A percentile compares a stretch with the other conserved stretches of the same genome.
Conservation (phyloP, 2,113 vertebrate genomes). For the Sylvilagus bachmani region DNA sequence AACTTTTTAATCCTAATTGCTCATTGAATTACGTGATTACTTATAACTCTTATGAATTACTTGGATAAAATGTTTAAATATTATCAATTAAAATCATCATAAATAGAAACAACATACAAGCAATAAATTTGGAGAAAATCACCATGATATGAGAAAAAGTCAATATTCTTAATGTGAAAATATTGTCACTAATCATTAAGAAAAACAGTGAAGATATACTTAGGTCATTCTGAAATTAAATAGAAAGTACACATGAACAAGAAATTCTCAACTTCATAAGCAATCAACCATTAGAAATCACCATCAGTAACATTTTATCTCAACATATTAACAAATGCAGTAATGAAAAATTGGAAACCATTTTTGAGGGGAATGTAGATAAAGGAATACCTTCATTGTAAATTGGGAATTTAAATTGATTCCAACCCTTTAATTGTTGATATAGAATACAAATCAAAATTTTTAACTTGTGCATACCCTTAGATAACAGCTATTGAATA, state of each 20-base stretch:
- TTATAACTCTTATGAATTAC: background rate
- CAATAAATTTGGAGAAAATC: conserved; percentile 2
- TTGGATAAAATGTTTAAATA: background rate
- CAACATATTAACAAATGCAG: background rate
- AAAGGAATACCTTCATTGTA: background rate
- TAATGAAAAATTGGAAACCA: background rate
- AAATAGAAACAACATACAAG: background rate
- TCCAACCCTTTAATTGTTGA: background rate
- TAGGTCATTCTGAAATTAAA: conserved; percentile 11
- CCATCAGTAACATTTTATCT: background rate
- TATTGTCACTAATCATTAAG: background rate
- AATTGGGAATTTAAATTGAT: background rate
- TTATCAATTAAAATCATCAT: background rate
- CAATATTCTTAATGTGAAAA: background rate
- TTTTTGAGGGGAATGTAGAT: background rate
- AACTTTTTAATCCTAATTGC: background rate
- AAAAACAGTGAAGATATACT: background rate
- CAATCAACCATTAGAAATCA: background rate
- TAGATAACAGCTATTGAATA: background rate
- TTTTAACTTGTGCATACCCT: background rate
- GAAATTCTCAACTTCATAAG: background rate
- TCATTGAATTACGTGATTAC: background rate
- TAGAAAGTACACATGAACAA: background rate
- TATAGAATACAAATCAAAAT: background rate
- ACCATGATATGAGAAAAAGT: background rate